Percentiles rank a stretch among this genome's conserved stretches.
Conservation (phyloP, 2,888 invertebrate genomes). For the Drosophila neonasuta region DNA sequence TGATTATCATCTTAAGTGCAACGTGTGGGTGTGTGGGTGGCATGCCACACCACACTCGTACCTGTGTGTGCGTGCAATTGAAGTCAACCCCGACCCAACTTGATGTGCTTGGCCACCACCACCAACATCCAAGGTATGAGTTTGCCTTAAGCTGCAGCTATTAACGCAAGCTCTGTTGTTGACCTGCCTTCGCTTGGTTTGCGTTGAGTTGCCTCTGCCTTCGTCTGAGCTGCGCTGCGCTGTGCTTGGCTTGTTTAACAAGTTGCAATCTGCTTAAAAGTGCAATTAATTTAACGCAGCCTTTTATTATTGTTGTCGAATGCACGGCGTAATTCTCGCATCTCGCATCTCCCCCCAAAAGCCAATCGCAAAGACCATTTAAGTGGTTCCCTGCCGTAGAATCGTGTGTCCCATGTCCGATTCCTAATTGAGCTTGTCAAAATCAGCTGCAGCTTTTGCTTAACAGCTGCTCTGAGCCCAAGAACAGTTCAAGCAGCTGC, state of each 20-base stretch:
- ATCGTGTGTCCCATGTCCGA: slow-evolving; percentile 23
- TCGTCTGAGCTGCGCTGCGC: too few species aligned
- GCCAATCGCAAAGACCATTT: slow-evolving; percentile 6
- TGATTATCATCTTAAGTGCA: slow-evolving; percentile 79
- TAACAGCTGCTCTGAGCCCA: slow-evolving; percentile 20
- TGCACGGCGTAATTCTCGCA: slow-evolving; percentile 23
- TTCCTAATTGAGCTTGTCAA: slow-evolving; percentile 76
- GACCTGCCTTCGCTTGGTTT: neutral
- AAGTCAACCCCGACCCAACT: slow-evolving; percentile 43
- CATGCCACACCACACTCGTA: neutral
- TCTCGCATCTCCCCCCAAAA: slow-evolving; percentile 1
- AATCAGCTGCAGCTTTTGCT: slow-evolving; percentile 49
- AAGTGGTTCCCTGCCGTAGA: neutral
- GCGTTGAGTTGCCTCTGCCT: slow-evolving; percentile 15
- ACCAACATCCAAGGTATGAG: slow-evolving; percentile 16
- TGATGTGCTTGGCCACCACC: slow-evolving; percentile 21
- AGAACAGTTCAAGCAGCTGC: slow-evolving; percentile 31
- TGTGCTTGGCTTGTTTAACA: slow-evolving; percentile 52
- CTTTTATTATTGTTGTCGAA: slow-evolving; percentile 55
- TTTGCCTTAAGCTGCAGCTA: slow-evolving; percentile 56
- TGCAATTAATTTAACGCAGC: slow-evolving; percentile 71
- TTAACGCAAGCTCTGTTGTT: slow-evolving; percentile 44
- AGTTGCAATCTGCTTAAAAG: slow-evolving; percentile 74
- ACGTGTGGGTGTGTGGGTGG: slow-evolving; percentile 53
- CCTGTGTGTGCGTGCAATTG: slow-evolving; percentile 64